Evolutionary conservation across 2,113 vertebrate genomes (phyloP), one percentile per base, ranked within the genome.

Genomic region (Turnix velox): DNA sequence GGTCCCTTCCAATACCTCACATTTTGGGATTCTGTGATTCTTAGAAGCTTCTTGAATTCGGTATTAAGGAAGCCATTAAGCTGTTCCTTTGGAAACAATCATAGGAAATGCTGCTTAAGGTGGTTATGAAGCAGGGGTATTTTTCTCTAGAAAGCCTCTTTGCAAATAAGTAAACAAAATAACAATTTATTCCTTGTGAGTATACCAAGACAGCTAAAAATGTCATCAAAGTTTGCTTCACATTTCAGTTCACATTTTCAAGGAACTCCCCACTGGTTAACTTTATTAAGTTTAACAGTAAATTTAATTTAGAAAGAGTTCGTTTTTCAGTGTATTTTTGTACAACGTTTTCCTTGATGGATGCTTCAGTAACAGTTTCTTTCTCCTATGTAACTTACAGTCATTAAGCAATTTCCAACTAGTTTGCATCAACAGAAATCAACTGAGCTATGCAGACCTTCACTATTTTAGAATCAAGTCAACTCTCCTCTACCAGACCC

Each of bases 31-130:
- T n/a, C n/a, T n/a, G n/a, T 87, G 67, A 58, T 2, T 82, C 93
- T 87, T 87, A 61, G 28, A 37, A 91, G 65, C 40, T 48, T 73
- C 46, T 43, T 94, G 87, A 92, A 58, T 66, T 81, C 51, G 75
- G 52, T 77, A 89, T 62, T 51, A 52, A 68, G 62, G 54, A 88
- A 97, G 93, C 61, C 87, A 92, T 74, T 68, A 72, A 91, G 51
- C 35, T 63, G 72, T 82, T 96, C 55, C 93, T 96, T 85, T 86
- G 80, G 90, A 92, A 97, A 96, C 92, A 93, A 92, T 52, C 79
- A 71, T 10, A 83, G 88, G 55, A 96, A 91, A 94, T 49, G 59
- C 65, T 68, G 40, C 57, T 87, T 72, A 51, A 52, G 51, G 43
- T 63, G 15, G 51, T 77, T 93, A 69, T 37, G 57, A 80, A 88